Conservation (phyloP, 2,797 vertebrate species). For the Coregonus suidteri region DNA sequence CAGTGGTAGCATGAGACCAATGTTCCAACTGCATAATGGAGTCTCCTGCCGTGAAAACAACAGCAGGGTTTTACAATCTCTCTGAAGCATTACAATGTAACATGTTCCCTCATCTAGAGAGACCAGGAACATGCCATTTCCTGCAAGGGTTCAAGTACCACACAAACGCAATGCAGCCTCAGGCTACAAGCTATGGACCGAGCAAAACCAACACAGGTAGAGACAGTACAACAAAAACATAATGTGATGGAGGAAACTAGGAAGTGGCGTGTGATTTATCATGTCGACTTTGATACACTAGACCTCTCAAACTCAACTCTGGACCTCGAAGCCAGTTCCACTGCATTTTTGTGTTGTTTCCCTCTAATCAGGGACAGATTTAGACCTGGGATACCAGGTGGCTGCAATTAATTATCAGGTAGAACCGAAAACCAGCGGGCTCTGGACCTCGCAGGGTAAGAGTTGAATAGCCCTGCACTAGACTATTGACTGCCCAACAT, state of each 20-base stretch:
- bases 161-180: slow-evolving; percentile 34
- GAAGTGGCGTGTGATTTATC: slow-evolving; percentile 4
- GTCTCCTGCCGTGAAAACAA: background rate
- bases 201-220: slow-evolving; percentile 45
- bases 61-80: background rate
- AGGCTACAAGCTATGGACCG: slow-evolving; percentile 38
- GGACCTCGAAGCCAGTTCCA: too few species aligned
- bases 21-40: background rate
- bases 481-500: slow-evolving; percentile 48
- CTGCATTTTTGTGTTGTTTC: too few species aligned
- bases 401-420: too few species aligned
- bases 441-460: too few species aligned
- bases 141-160: slow-evolving; percentile 59
- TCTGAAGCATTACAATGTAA: background rate
- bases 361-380: too few species aligned
- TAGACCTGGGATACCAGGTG: too few species aligned
- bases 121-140: slow-evolving; percentile 58
- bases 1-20: background rate
- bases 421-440: too few species aligned
- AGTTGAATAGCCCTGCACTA: slow-evolving; percentile 25
- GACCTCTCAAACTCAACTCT: background rate
- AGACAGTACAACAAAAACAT: too few species aligned
- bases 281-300: slow-evolving; percentile 42
- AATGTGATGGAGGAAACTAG: slow-evolving; percentile 24
- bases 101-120: slow-evolving; percentile 50